Base-by-base conservation (phyloP, 2,888 invertebrate species). In the Cantharis lateralis region DNA sequence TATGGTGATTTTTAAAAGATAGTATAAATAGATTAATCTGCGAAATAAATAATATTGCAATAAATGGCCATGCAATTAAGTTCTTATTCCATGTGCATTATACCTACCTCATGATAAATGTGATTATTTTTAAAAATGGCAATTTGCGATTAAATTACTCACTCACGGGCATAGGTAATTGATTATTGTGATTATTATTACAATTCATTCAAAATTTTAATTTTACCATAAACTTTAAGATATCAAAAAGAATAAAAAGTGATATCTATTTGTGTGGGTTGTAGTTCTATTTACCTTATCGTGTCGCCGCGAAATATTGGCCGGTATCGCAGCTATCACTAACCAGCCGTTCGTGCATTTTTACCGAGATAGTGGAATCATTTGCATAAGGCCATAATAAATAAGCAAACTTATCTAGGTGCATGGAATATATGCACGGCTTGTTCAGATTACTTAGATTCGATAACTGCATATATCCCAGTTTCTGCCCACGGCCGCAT, bases 371-470 rank as follows among this genome's bases (percentile, higher is more conserved):
- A 87, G 82, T 82, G 81, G 81, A 82, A 83, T 84, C 85, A 87
- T 87, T 87, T 87, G 86, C 87, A 87, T 87, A 87, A 87, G 86
- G 86, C 84, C 82, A 86, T 86, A 87, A 87, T 87, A 87, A 87
- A 87, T 87, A 86, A 86, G 84, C 84, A 84, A 84, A 86, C 85
- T 86, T 87, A 87, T 86, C 86, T 86, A 84, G 84, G 85, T 84
- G 84, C 84, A 85, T 84, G 83, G 84, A 82, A 84, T 82, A 81
- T 83, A 84, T 86, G 85, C 85, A 84, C 82, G 85, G 82, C 82
- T 82, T 81, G 83, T 80, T 85, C 82, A 85, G 86, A 86, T 87
- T 85, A 86, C 85, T 84, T 83, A 85, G 85, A 85, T 84, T 84
- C 84, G 87, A 87, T 87, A 86, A 85, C 80, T 80, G 80, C 81